phyloP scores from a whole-genome alignment of 2,113 vertebrate species.

The Mesoclemmys tuberculata region DNA sequence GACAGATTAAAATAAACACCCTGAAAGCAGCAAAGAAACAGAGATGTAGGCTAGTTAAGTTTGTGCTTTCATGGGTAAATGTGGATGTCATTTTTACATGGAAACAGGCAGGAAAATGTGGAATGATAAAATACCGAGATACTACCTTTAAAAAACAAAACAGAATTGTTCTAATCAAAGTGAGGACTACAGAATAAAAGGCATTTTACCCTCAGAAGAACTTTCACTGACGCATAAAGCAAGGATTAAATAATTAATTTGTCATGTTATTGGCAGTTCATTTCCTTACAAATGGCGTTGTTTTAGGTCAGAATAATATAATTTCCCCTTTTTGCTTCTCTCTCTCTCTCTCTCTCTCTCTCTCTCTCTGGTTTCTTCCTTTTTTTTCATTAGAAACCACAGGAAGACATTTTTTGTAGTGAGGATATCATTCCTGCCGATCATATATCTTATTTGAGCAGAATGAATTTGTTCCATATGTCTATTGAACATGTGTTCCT shows the following conservation, averaged over 20 bases:
- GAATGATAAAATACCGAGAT: background rate
- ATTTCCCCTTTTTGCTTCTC: background rate
- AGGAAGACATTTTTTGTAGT: slow-evolving; percentile 65
- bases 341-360: slow-evolving; percentile 9
- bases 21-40: background rate
- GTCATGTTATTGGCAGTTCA: background rate
- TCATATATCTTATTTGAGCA: slow-evolving; percentile 54
- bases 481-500: slow-evolving; percentile 4
- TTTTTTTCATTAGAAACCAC: slow-evolving; percentile 54
- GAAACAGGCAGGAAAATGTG: background rate
- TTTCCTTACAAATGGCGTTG: background rate
- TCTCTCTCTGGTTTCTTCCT: slow-evolving; percentile 41
- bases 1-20: background rate
- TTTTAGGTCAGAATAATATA: background rate
- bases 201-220: background rate
- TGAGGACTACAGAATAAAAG: slow-evolving; percentile 7
- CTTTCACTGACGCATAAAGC: background rate
- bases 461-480: slow-evolving; percentile 67
- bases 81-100: background rate
- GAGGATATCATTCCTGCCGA: slow-evolving; percentile 51
- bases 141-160: background rate
- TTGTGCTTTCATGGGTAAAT: background rate
- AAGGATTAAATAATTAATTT: slow-evolving; percentile 7
- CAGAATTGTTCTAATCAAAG: background rate
- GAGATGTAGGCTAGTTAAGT: background rate